Percentiles rank a stretch among this genome's conserved stretches.
Conservation (phyloP, 2,113 vertebrate species). For the Nothocercus julius region DNA sequence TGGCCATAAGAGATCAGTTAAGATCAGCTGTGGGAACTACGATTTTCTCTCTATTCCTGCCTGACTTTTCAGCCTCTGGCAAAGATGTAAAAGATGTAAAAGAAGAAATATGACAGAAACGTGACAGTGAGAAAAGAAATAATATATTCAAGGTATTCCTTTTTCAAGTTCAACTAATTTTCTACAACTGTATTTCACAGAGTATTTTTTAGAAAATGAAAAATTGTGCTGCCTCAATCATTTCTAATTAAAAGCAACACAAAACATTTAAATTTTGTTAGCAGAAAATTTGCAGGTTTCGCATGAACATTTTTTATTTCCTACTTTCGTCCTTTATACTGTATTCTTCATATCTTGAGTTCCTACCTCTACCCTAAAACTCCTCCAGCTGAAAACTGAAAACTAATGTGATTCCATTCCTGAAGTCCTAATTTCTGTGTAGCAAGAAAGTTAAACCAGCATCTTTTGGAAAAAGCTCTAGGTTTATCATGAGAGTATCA, state of each 20-base stretch:
- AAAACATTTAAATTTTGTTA: neutral
- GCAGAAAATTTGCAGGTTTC: neutral
- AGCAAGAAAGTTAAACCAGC: neutral
- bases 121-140: neutral
- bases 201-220: neutral
- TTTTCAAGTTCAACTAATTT: neutral
- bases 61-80: neutral
- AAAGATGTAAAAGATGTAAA: neutral
- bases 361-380: neutral
- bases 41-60: neutral
- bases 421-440: neutral
- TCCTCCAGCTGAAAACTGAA: neutral
- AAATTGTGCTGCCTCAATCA: neutral
- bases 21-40: neutral
- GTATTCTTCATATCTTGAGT: neutral
- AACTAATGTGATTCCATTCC: neutral
- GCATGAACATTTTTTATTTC: neutral
- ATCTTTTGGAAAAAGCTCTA: neutral
- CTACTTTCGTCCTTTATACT: neutral
- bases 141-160: neutral
- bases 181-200: neutral
- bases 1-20: neutral
- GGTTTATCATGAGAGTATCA: accelerated
- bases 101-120: neutral
- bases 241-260: neutral